These are phyloP conservation scores for Holothuria leucospilota DNA, from an alignment of 53 echinoderm and acorn worm species.

Conservation along the genomic window DNA sequence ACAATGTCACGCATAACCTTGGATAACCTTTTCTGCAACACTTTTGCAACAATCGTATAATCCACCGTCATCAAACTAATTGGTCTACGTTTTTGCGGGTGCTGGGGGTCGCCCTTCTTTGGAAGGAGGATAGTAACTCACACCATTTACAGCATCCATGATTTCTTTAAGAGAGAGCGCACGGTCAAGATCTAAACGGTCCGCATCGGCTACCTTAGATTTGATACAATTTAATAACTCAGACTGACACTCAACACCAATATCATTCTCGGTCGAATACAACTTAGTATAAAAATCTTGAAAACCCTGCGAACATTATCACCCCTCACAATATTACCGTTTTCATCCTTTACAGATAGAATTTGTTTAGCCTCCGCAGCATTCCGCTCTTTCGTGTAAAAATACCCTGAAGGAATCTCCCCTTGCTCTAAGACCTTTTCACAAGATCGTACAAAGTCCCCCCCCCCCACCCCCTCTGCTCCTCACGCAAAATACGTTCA, in stretches of 20 bases:
- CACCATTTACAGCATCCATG: neutral
- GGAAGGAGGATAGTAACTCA: conserved; percentile 61
- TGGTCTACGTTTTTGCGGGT: conserved; percentile 57
- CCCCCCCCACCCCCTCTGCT: too few relatives aligned
- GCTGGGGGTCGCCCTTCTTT: conserved; percentile 52
- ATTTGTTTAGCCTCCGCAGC: neutral
- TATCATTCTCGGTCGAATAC: too few relatives aligned
- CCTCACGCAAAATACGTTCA: too few relatives aligned
- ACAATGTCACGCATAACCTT: conserved; percentile 25
- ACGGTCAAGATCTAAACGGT: too few relatives aligned
- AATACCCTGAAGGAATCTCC: neutral
- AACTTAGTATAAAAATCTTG: too few relatives aligned
- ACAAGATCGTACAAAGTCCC: neutral
- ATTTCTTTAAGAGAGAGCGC: neutral
- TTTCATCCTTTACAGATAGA: neutral
- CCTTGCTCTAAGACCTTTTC: neutral
- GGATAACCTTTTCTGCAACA: conserved; percentile 41
- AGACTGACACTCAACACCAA: too few relatives aligned
- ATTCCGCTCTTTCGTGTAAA: neutral
- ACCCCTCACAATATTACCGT: neutral
- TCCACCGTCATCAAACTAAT: conserved; percentile 60
- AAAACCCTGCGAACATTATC: neutral
- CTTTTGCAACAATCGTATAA: conserved; percentile 65
- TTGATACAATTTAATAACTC: too few relatives aligned
- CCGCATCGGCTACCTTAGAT: too few relatives aligned